phyloP scores from a whole-genome alignment of 2,113 vertebrate species.

The Atractosteus spatula region DNA sequence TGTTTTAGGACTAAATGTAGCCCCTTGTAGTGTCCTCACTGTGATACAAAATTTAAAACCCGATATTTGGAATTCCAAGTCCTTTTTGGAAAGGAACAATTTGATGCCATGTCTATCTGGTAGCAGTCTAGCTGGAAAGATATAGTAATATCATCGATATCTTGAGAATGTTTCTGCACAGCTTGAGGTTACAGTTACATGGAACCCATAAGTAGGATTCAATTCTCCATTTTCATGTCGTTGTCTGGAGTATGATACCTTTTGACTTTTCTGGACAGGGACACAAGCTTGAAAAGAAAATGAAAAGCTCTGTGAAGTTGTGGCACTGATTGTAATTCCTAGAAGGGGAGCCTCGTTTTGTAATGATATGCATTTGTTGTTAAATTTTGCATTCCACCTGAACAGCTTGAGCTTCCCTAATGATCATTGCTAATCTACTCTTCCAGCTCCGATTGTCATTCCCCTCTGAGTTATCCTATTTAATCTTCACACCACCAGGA shows the following conservation, averaged over 20 bases:
- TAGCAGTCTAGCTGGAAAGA: too few species aligned
- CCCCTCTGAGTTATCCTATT: constrained; percentile 45
- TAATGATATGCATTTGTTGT: constrained; percentile 8
- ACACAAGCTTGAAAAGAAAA: not conserved
- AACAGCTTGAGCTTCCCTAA: constrained; percentile 20
- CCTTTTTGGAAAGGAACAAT: too few species aligned
- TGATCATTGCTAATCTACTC: constrained; percentile 41
- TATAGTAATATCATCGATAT: not conserved
- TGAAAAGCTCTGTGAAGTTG: not conserved
- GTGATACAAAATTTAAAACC: too few species aligned
- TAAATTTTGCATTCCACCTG: constrained; percentile 18
- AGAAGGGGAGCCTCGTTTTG: not conserved
- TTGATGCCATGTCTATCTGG: too few species aligned
- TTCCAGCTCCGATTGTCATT: constrained; percentile 23
- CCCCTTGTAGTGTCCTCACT: too few species aligned
- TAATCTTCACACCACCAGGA: constrained; percentile 40
- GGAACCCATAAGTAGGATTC: too few species aligned
- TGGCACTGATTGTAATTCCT: not conserved
- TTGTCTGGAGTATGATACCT: not conserved
- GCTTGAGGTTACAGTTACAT: too few species aligned
- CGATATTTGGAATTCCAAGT: too few species aligned
- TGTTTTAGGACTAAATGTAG: too few species aligned
- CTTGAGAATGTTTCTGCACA: not conserved
- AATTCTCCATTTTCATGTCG: not conserved
- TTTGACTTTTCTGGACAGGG: not conserved